Conservation (phyloP, 2,888 invertebrate genomes). For the Nephrotoma appendiculata region DNA sequence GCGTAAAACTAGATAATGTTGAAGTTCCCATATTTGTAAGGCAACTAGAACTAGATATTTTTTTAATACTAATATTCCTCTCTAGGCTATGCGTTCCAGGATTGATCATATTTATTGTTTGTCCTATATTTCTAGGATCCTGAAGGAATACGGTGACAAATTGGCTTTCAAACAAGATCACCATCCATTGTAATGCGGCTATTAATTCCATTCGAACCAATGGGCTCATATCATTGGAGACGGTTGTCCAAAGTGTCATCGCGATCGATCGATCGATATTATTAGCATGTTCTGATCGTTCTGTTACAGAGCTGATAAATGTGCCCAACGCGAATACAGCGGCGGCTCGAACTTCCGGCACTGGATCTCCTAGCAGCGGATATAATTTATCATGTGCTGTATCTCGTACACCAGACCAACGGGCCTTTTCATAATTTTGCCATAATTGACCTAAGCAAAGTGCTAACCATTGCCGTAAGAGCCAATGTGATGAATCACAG, state of each 20-base stretch:
- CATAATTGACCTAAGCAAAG: constrained; percentile 83
- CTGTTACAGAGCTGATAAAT: constrained; percentile 70
- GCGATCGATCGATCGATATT: constrained; percentile 88
- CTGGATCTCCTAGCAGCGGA: constrained; percentile 59
- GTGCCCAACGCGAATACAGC: constrained; percentile 91
- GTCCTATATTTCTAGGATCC: constrained; percentile 24
- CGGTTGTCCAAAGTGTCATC: constrained; percentile 65
- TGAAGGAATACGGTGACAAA: constrained; percentile 67
- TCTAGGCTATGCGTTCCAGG: constrained; percentile 30
- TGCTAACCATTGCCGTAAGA: constrained; percentile 76
- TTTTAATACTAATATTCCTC: constrained; percentile 35
- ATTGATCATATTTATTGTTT: background rate
- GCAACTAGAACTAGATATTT: constrained; percentile 56
- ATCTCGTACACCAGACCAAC: constrained; percentile 93
- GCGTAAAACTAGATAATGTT: constrained; percentile 13
- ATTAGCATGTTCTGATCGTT: constrained; percentile 84
- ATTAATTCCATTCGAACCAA: constrained; percentile 78
- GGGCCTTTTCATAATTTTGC: constrained; percentile 74
- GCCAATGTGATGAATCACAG: constrained; percentile 43
- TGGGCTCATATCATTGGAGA: constrained; percentile 71
- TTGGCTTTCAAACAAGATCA: constrained; percentile 73
- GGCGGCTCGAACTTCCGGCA: constrained; percentile 87
- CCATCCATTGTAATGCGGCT: constrained; percentile 74
- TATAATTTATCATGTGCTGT: constrained; percentile 93
- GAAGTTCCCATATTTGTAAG: constrained; percentile 39